Evolutionary conservation across 2,888 invertebrate species (phyloP), one percentile per base, ranked within the genome.

Genomic region (Anarsia innoxiella): DNA sequence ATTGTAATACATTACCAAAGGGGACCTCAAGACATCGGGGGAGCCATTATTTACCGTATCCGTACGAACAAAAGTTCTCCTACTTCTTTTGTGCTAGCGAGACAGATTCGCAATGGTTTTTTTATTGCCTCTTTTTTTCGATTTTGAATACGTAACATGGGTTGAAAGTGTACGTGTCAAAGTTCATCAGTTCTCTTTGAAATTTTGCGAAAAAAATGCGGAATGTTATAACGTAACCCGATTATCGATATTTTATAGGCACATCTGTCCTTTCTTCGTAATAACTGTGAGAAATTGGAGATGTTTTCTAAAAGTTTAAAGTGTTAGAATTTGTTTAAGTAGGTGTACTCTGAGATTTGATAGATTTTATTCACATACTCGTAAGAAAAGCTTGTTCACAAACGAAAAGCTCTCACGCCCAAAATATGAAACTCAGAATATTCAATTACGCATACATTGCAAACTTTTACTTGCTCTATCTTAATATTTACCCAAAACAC

Each of bases 1-100:
- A 72, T 68, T 73, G 72, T 74, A 67, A 41, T 65, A 69, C 58
- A 67, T 62, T 36, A 8, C 19, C n/a, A 36, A 62, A 70, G 69
- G 69, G 74, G 67, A 56, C 54, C 62, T 55, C 52, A 67, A 74
- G 70, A 58, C 53, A 70, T 71, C 59, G 68, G 72, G 72, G 75
- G 70, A 66, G 59, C 64, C 46, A 53, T 64, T 64, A 68, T 69
- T 67, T 64, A 59, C 61, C 51, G 52, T 47, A 53, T 49, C 44
- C 54, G 53, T 56, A 53, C 35, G 39, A 56, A 71, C 63, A 70
- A 70, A 62, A 51, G 52, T 49, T 38, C 26, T 56, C 58, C 66
- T 60, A 66, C 51, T 53, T 54, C 56, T 49, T 67, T 77, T 78
- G 70, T 73, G 56, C 36, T 27, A 19, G 48, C 53, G 66, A 66